Evolutionary conservation across 2,113 vertebrate species (phyloP).

Genomic region (Odobenus rosmarus): DNA sequence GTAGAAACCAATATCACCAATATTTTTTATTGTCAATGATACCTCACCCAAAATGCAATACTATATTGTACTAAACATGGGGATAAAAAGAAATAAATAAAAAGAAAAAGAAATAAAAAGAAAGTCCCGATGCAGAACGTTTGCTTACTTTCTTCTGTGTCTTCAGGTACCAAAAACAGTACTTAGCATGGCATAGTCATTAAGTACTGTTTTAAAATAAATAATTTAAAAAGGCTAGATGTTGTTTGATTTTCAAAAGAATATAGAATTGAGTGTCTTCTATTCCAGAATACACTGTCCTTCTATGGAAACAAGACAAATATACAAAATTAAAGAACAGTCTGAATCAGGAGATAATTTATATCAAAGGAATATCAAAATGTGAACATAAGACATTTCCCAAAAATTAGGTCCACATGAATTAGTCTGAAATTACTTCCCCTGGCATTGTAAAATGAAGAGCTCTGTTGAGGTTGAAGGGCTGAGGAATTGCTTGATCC

Average conservation of each 20-base stretch:
- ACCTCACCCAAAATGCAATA: neutral
- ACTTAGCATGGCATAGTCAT: neutral
- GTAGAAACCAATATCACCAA: neutral
- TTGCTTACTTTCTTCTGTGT: neutral
- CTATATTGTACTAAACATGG: too few relatives aligned
- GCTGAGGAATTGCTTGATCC: neutral
- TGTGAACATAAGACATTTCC: neutral
- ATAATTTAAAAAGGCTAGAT: neutral
- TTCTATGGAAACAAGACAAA: neutral
- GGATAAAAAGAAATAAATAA: too few relatives aligned
- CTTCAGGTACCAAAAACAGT: neutral
- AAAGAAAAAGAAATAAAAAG: neutral
- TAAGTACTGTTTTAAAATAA: constrained; percentile 22
- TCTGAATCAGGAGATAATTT: neutral
- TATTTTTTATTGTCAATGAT: neutral
- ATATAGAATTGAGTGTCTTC: neutral
- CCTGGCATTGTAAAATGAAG: neutral
- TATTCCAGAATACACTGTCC: neutral
- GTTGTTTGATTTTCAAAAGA: neutral
- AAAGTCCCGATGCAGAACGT: neutral
- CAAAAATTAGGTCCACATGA: neutral
- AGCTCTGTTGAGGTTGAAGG: neutral
- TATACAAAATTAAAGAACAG: neutral
- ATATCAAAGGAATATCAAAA: neutral
- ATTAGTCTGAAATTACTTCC: neutral